Conservation (phyloP, 2,888 invertebrate genomes). For the Fissipunctia ypsillon region DNA sequence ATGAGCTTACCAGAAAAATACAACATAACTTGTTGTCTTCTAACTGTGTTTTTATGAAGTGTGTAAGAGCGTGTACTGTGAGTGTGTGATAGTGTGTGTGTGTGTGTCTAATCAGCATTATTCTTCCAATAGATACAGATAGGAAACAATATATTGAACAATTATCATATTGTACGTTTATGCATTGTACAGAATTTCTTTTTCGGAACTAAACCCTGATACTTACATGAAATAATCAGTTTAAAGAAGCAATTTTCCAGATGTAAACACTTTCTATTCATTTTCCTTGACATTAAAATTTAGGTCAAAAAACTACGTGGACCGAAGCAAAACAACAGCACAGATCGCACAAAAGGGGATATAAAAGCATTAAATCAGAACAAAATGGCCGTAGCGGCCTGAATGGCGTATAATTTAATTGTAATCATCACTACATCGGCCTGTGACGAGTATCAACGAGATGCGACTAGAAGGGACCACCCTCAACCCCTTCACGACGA, state of each 20-base stretch:
- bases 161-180: neutral
- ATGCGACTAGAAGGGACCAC: constrained; percentile 87
- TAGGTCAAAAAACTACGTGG: constrained; percentile 60
- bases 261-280: neutral
- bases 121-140: neutral
- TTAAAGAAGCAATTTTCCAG: neutral
- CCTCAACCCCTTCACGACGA: constrained; percentile 75
- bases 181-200: neutral
- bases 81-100: too few relatives aligned
- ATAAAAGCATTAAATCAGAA: constrained; percentile 83
- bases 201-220: neutral
- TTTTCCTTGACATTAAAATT: constrained; percentile 48
- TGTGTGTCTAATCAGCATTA: too few relatives aligned
- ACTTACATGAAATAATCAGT: neutral
- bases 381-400: constrained; percentile 83
- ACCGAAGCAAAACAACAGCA: constrained; percentile 62
- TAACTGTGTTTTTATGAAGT: too few relatives aligned
- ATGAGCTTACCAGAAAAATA: neutral
- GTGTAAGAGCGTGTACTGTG: too few relatives aligned
- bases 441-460: constrained; percentile 88
- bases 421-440: constrained; percentile 90
- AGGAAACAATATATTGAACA: neutral
- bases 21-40: accelerated
- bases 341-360: constrained; percentile 65
- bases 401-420: constrained; percentile 89